Base-by-base conservation (phyloP, 2,113 vertebrate genomes). In the Psittacara wagleri region DNA sequence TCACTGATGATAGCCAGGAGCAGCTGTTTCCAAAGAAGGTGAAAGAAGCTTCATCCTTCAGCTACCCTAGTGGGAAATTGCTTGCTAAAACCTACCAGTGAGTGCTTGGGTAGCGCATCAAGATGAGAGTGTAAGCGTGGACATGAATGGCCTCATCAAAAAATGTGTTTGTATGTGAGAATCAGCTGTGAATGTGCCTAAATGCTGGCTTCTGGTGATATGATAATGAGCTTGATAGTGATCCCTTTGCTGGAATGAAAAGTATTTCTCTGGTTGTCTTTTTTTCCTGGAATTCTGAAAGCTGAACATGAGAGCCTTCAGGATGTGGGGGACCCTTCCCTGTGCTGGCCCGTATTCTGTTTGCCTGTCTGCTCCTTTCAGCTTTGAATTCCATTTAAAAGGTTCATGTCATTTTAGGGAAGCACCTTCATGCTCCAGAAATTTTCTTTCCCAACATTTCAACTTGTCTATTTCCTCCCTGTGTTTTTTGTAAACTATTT, bases 11-110 rank as follows among this genome's bases (percentile, higher is more conserved):
- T 88, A 90, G 69, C 80, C 69, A 82, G 69, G 52, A 92, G 83
- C 90, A 91, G 80, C 83, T 94, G 66, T 70, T 93, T 46, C 74
- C 41, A 57, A 44, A 81, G 76, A 96, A 88, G 73, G 88, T 93
- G 83, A 75, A 96, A 79, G 95, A 85, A 92, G 44, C 46, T 93
- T 89, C 80, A 91, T 94, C 90, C 92, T 96, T 97, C 86, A 94
- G 41, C 52, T 82, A 25, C 23, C 57, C 57, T 92, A 59, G 41
- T 87, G 77, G 69, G 77, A 92, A 69, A 62, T 24, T 1, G 11
- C 57, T 73, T 20, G 1, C 66, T 88, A 37, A 72, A 93, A 78
- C n/a, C 33, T 46, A 24, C 73, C 23, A 19, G 3, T 0, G 4
- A 46, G 24, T 28, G 29, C 22, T 84, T 75, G 39, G 46, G 33